Evolutionary conservation across 2,113 vertebrate species (phyloP), one percentile per base, ranked within the genome.

Genomic region (Balaeniceps rex): DNA sequence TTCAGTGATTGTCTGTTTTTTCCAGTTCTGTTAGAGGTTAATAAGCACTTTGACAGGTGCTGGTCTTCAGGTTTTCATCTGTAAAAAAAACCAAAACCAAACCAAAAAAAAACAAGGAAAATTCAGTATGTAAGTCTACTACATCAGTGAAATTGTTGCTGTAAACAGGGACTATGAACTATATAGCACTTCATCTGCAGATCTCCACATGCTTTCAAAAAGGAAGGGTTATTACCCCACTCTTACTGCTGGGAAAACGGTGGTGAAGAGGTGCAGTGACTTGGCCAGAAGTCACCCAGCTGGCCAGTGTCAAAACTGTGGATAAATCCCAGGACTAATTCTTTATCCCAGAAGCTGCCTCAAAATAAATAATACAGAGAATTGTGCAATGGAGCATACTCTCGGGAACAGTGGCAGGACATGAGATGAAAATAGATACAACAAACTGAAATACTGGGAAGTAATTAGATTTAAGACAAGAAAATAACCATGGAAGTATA

Each of bases 301-400:
- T 95, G 93, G 87, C 44, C 70, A 80, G 40, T 22, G 40, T 96
- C 78, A 93, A 84, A 94, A 94, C 49, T 38, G 47, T 89, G 84
- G 94, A 87, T 85, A 94, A 95, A 82, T 89, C 58, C 91, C 93
- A 96, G 84, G 70, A 85, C 66, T 83, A 96, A 93, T 91, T 95
- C 74, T 93, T 91, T 68, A 96, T 93, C 81, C 91, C 70, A 87
- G 82, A 93, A 85, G 66, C 74, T 87, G 78, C 44, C 49, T 90
- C 78, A 76, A 91, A 89, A 90, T 91, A 95, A 96, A 85, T 96
- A 94, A 79, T 42, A 74, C 60, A n/a, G 81, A 82, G 47, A 85
- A 72, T 95, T 95, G 90, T 90, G 94, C 87, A 96, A 91, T 49
- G 64, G 58, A 74, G 40, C 40, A 57, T 90, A 58, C 70, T 94